Percentiles rank a stretch among this genome's conserved stretches.
phyloP scores from a whole-genome alignment of 2,888 invertebrate genomes.

The Synanthedon tipuliformis region DNA sequence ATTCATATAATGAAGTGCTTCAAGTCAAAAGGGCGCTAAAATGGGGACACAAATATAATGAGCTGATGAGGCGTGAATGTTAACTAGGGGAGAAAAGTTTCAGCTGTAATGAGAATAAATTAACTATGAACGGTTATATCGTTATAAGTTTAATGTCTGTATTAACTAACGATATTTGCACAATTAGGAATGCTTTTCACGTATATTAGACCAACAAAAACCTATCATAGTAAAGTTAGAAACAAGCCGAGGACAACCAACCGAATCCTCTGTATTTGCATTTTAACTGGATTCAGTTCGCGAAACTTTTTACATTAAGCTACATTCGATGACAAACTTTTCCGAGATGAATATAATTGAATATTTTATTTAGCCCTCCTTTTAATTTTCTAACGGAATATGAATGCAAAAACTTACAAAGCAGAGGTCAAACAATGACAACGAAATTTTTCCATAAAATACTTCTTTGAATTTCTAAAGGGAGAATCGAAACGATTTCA shows the following conservation, averaged over 20 bases:
- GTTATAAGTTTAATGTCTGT: not conserved
- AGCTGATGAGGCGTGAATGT: slow-evolving; percentile 28
- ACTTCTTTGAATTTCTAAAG: too few species aligned
- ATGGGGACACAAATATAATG: slow-evolving; percentile 40
- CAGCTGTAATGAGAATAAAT: slow-evolving; percentile 3
- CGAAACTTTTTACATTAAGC: slow-evolving; percentile 47
- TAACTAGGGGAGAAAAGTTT: slow-evolving; percentile 26
- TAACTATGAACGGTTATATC: not conserved
- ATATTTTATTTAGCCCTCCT: slow-evolving; percentile 22
- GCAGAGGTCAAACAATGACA: too few species aligned
- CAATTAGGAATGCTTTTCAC: not conserved
- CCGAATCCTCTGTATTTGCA: slow-evolving; percentile 35
- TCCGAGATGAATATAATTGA: slow-evolving; percentile 19
- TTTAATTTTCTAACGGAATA: slow-evolving; percentile 13
- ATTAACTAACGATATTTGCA: not conserved
- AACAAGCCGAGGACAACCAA: slow-evolving; percentile 12
- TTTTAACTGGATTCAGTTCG: slow-evolving; percentile 37
- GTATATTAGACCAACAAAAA: not conserved
- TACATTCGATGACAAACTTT: slow-evolving; percentile 30
- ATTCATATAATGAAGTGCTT: slow-evolving; percentile 31
- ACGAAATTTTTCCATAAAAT: too few species aligned
- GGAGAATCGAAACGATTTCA: not conserved
- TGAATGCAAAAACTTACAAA: not conserved
- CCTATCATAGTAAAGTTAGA: slow-evolving; percentile 5
- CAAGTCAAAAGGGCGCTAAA: slow-evolving; percentile 26